Evolutionary conservation across 64 coral and sea anemone species (phyloP), one percentile per base, ranked within the genome.

Genomic region (Anthopleura sola): DNA sequence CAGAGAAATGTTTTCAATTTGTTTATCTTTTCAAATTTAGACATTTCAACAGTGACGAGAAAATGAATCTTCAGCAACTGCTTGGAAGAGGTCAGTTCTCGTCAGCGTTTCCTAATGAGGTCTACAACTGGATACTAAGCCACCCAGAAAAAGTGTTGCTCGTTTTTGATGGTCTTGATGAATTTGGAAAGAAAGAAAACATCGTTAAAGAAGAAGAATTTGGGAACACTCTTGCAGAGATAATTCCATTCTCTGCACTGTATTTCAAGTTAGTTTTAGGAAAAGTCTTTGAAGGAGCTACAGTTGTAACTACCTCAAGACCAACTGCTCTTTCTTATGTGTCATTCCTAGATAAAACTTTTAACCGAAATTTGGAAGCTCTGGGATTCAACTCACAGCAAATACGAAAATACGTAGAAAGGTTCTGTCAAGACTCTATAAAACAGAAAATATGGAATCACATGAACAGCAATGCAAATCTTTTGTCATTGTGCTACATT

Each of bases 171-270:
- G n/a, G n/a, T n/a, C 50, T 86, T n/a, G 84, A 86, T 69, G 84
- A 86, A 50, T 86, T 86, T 37, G 66, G 49, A 24, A 23, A 86
- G 14, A 62, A 86, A 15, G 33, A 68, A 28, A 71, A 31, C 60
- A 32, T 39, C 38, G 12, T 46, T 1, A 69, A 49, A 6, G 57
- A 86, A 20, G 84, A 86, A 14, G 19, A 23, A 31, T 64, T 15
- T 40, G 84, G 47, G 19, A 86, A 86, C 36, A 75, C 37, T 50
- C 8, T 44, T 40, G 50, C 40, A 49, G 64, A 86, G 44, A 46
- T 38, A 2, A 84, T 84, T 49, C 55, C 54, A 39, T 56, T 55
- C 20, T 60, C 82, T 23, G 82, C 55, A 21, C 19, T 58, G 16
- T 58, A 58, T 58, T 17, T 4, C 17, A 58, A 58, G 3, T 58